A percentile compares a stretch with the other conserved stretches of the same genome.
phyloP scores from a whole-genome alignment of 2,797 vertebrate genomes.

The Lagodon rhomboides region DNA sequence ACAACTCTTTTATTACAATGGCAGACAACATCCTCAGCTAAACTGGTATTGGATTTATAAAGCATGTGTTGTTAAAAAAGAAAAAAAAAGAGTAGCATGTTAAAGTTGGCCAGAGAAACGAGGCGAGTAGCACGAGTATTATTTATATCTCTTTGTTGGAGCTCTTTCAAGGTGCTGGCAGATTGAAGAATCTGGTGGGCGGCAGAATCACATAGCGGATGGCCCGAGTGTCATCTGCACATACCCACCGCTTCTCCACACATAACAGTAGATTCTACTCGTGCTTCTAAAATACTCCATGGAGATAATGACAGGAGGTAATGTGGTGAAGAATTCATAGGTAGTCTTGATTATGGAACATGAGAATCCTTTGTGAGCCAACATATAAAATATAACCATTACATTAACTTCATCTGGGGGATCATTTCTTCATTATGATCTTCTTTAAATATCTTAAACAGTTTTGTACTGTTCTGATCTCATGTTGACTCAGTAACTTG shows the following conservation, averaged over 20 bases:
- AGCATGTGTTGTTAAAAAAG: conserved; percentile 36
- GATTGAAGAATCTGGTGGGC: conserved; percentile 81
- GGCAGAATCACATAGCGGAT: conserved; percentile 78
- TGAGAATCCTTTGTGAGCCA: neutral
- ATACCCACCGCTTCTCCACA: conserved; percentile 66
- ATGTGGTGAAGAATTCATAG: neutral
- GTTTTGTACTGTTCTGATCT: neutral
- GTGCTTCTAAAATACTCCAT: conserved; percentile 10
- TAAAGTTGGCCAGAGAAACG: conserved; percentile 65
- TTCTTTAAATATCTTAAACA: neutral
- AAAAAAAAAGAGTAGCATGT: conserved; percentile 31
- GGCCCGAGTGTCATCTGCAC: conserved; percentile 80
- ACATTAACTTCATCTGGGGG: neutral
- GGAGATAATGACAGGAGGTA: conserved; percentile 1
- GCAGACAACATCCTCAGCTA: conserved; percentile 57
- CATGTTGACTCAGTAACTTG: neutral
- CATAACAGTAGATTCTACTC: conserved; percentile 47
- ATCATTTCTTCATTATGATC: neutral
- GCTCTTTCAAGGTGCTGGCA: conserved; percentile 82
- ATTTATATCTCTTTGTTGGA: conserved; percentile 84
- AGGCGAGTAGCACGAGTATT: conserved; percentile 67
- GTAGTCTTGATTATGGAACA: neutral
- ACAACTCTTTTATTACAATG: conserved; percentile 70
- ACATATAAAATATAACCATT: neutral
- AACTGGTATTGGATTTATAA: conserved; percentile 46